Evolutionary conservation across 2,797 vertebrate genomes (phyloP), one percentile per base, ranked within the genome.

Genomic region (Psittacula derbiana): DNA sequence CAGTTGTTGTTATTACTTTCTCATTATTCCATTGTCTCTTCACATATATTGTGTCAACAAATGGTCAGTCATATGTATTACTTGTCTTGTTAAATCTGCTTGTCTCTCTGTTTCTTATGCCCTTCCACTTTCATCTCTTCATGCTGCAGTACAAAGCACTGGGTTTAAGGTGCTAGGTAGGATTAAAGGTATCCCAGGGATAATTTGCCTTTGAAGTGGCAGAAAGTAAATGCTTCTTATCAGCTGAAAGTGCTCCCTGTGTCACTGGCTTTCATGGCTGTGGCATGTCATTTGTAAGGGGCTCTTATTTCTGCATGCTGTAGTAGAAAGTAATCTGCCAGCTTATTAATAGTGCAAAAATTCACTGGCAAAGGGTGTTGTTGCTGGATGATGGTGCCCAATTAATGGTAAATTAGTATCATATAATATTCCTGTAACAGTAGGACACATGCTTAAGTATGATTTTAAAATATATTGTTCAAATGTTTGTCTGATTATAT

Each of bases 181-280:
- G 97, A 96, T 96, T 97, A 97, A 97, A 97, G 93, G 67, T 90
- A 88, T 96, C 95, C 93, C 89, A 80, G 41, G 79, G 92, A 95
- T 93, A 88, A 93, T 80, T 94, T 43, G 83, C 83, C 92, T 97
- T 97, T 98, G 97, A 97, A 97, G 94, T 92, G 92, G 76, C 79
- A 94, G 92, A 86, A 90, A 94, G 80, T 90, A 93, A 96, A 92
- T 95, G 79, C 78, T 95, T 94, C 92, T 94, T 94, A 96, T 94
- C 92, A 91, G 91, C 89, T 85, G 43, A 95, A 95, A 92, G 81
- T 90, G 86, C 79, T 86, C 74, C 80, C 81, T 85, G 71, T 86
- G 88, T 95, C 83, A 73, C 38, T 86, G 91, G 90, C 93, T 97
- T 93, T 93, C 92, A 92, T 85, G 90, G 84, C 64, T 94, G 49